Base-by-base conservation (phyloP, 2,113 vertebrate species). In the Campylomormyrus tamandua region DNA sequence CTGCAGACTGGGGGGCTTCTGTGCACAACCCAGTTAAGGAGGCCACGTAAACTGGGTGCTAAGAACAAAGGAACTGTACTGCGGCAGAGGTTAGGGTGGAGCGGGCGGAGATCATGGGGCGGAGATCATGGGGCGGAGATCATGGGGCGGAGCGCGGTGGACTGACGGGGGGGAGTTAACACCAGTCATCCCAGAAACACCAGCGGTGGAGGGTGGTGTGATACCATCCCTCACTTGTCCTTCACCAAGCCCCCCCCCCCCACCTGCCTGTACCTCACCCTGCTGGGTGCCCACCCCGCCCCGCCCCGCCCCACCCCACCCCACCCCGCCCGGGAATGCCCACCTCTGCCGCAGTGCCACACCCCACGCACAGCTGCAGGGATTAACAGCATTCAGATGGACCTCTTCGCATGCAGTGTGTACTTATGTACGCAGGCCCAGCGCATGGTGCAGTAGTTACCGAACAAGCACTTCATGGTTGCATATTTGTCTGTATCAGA, bases 51-150 rank as follows among this genome's bases (percentile, higher is more conserved):
- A 70, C 70, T 42, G 46, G 90, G 85, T 84, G 88, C 58, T 83
- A 89, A n/a, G 66, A 92, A 92, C 53, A 90, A 92, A 91, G 85
- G 74, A 39, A 31, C 89, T 89, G 92, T 89, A 89, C 42, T 91
- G 85, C 90, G 39, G 31, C 11, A 19, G 70, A 58, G 80, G 50
- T 88, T 80, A 89, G 91, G 89, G 92, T 92, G 89, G 58, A 90
- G 88, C 62, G 87, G 87, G 83, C 39, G 56, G 89, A 74, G 89
- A 56, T 49, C 31, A 24, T 46, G 5, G 80, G 70, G 24, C 4
- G 24, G 24, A 8, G 31, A 39, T 39, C 35, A 39, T 45, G 15
- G 80, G 70, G 24, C 5, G n/a, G 24, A 8, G 35, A 39, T 39
- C 35, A 39, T 45, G 17, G 80, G 70, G 24, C 5, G n/a, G 24